Base-by-base conservation (phyloP, 2,113 vertebrate genomes). In the Anthoscopus minutus region DNA sequence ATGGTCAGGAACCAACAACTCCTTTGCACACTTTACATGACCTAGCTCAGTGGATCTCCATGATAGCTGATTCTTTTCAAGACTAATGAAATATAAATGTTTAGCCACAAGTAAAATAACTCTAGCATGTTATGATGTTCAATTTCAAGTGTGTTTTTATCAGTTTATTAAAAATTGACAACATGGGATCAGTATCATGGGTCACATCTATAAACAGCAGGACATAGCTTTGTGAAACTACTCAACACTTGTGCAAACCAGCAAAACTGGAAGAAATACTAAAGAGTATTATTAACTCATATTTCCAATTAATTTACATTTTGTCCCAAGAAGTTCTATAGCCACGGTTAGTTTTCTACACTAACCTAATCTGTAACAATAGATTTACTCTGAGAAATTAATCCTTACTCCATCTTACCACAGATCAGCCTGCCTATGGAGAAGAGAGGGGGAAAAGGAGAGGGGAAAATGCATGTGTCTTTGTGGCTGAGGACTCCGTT, bases 121-220 rank as follows among this genome's bases (percentile, higher is more conserved):
- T 81, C 8, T 14, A 31, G 5, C 2, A 5, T n/a, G 10, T 38
- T 37, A 50, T 22, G 69, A 25, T 24, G 3, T 40, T 84, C 44
- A 71, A 48, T 40, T 71, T 11, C 20, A 12, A 2, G 4, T 18
- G 8, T 0, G 2, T 83, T 89, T 48, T 8, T 27, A 30, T 19
- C 23, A 47, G 20, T 61, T 72, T 76, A 25, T 80, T 23, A 15
- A 80, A 71, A 82, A 67, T 28, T 21, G 15, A 13, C 17, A 58
- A 13, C 3, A 2, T 61, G 23, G 2, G 7, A 51, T 78, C 38
- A 0, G 0, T 79, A 65, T 19, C 10, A 37, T 8, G 11, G 33
- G 25, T 89, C 13, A 42, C 4, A 57, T 72, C 40, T 57, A 24
- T 22, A 45, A 67, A 22, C 12, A 81, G n/a, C 13, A 58, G 4